Evolutionary conservation across 2,888 invertebrate genomes (phyloP), one percentile per base, ranked within the genome.

Genomic region (Cosmopolites sordidus): DNA sequence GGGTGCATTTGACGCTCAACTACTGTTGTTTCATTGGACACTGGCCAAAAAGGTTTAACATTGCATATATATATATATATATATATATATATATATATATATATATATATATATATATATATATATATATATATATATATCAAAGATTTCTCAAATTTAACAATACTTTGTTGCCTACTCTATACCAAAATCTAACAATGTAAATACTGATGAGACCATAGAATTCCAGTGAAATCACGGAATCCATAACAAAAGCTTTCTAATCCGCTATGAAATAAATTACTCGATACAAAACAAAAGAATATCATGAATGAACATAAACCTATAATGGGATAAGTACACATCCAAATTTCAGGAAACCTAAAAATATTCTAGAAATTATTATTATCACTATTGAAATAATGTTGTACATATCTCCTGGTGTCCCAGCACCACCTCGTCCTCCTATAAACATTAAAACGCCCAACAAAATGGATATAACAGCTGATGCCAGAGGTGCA

Each of bases 321-420:
- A 16, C 48, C 58, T 5, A 58, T 27, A 27, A 58, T 51, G 11
- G 58, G 58, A 18, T 58, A 58, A 15, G 51, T 51, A 27, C 54
- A 58, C n/a, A 58, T 54, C 58, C 58, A 58, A 5, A 52, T 51
- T 29, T 54, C 54, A 8, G 54, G 54, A 6, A 58, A 46, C 15
- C 58, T 58, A 41, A 22, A 22, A 22, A 22, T 3, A 3, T 22
- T 22, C 4, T 22, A 3, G 33, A 33, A 12, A 33, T n/a, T 33
- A 4, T n/a, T n/a, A n/a, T n/a, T n/a, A n/a, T n/a, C n/a, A n/a
- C n/a, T n/a, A n/a, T n/a, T n/a, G n/a, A n/a, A n/a, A n/a, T n/a
- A n/a, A n/a, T n/a, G n/a, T n/a, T n/a, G n/a, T n/a, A 57, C 57
- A 57, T 41, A 15, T 57, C 53, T 14, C 57, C 57, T 3, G 57